Percentiles rank a stretch among this genome's conserved stretches.
Evolutionary conservation across 2,888 invertebrate genomes (phyloP).

Genomic region (Nebria salina): DNA sequence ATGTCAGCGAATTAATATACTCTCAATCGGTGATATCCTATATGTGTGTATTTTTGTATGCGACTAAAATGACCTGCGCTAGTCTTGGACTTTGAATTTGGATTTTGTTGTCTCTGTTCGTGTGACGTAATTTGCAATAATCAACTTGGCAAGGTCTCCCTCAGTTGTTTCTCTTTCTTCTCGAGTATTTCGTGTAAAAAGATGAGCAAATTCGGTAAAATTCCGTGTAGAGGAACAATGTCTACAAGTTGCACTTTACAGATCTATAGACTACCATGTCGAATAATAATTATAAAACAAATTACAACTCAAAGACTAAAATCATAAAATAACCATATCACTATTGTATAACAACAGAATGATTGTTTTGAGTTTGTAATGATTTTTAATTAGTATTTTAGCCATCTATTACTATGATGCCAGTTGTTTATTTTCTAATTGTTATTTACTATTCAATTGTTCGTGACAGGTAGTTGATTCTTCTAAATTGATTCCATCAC

Average conservation of each 20-base stretch:
- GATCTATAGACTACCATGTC: background rate
- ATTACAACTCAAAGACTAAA: background rate
- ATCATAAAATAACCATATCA: too few species aligned
- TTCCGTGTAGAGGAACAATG: background rate
- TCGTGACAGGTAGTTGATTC: background rate
- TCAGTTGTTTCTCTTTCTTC: background rate
- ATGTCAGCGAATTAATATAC: too few species aligned
- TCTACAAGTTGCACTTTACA: too few species aligned
- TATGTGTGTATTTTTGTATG: too few species aligned
- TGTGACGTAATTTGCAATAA: background rate
- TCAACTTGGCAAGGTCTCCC: background rate
- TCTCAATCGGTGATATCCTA: too few species aligned
- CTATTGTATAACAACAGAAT: too few species aligned
- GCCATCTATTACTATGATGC: background rate
- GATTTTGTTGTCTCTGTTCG: slow-evolving; percentile 24
- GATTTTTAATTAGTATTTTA: background rate
- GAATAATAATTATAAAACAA: background rate
- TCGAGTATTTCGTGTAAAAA: too few species aligned
- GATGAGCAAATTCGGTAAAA: background rate
- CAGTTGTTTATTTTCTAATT: background rate
- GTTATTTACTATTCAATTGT: background rate
- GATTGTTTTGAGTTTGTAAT: background rate
- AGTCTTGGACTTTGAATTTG: slow-evolving; percentile 40
- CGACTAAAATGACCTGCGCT: slow-evolving; percentile 23
- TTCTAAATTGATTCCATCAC: background rate